Conservation (phyloP, 2,888 invertebrate genomes). For the Cylloceria caligata region DNA sequence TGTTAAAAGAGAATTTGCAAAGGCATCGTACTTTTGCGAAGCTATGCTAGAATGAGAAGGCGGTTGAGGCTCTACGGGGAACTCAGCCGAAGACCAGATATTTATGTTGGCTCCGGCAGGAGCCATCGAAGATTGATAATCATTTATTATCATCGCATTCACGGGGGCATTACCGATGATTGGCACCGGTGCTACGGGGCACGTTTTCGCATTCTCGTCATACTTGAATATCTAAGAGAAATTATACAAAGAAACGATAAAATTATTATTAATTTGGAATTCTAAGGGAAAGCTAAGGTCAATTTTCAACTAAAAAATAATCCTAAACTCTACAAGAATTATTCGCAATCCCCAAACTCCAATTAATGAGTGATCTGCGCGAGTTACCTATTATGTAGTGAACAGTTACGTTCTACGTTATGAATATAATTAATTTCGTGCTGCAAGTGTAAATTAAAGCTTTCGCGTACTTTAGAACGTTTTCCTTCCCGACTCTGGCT, state of each 20-base stretch:
- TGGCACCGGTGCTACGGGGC: conserved; percentile 64
- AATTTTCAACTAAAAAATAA: too few relatives aligned
- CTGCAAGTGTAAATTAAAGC: neutral
- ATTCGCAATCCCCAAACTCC: too few relatives aligned
- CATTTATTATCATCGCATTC: conserved; percentile 66
- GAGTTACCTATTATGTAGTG: too few relatives aligned
- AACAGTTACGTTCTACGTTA: too few relatives aligned
- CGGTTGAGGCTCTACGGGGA: conserved; percentile 84
- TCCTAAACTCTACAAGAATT: too few relatives aligned
- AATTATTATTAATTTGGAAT: neutral
- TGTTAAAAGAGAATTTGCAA: neutral
- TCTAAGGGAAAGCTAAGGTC: neutral
- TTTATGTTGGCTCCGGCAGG: conserved; percentile 84
- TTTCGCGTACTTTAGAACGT: conserved; percentile 80
- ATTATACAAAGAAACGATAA: neutral
- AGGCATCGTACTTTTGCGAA: conserved; percentile 73
- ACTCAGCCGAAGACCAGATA: conserved; percentile 88
- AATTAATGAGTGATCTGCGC: too few relatives aligned
- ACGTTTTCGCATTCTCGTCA: conserved; percentile 71
- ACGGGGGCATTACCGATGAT: conserved; percentile 43
- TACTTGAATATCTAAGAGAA: conserved; percentile 74
- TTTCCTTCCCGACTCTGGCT: conserved; percentile 88
- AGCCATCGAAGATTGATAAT: conserved; percentile 65
- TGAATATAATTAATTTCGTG: neutral
- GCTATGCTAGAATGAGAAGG: conserved; percentile 80